Evolutionary conservation across 2,797 vertebrate species (phyloP), one percentile per base, ranked within the genome.

Genomic region (Echeneis naucrates): DNA sequence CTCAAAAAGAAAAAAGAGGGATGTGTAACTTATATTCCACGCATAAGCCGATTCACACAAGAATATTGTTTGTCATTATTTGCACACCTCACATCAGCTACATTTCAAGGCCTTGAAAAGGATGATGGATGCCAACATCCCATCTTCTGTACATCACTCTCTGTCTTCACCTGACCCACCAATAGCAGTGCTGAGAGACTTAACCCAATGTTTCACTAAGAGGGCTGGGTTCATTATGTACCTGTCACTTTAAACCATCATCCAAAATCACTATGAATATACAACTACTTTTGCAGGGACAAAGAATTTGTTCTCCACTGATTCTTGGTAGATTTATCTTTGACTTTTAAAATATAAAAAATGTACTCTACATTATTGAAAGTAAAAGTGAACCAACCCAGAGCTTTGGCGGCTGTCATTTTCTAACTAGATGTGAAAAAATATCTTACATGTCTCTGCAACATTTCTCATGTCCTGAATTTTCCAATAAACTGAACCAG

Each of bases 91-190:
- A 51, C 61, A 60, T 58, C 12, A 8, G 59, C 54, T 67, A 69
- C 60, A 64, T 77, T 75, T 77, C 68, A 84, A 81, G 77, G 80
- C 71, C 70, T 81, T 68, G 65, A 57, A 26, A 26, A 45, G 26
- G 27, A 26, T 82, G 78, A 87, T 69, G 67, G 81, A 90, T 83
- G 78, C 35, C 52, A 72, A 75, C 76, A 59, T 50, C 65, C 87
- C 80, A 67, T 72, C 57, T 21, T 33, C 72, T 52, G 62, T 65
- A 24, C 64, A 61, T 76, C 69, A 42, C 30, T 2, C 33, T 52
- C 72, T 48, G 70, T 78, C 68, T 63, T 42, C 59, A 48, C 66
- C 48, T 75, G 61, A 80, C 73, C 70, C 52, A 16, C 55, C 75
- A 48, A 53, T 50, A 45, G 55, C 0, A 19, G 42, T 37, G 45